These are phyloP conservation scores for Luffia ferchaultella DNA, from an alignment of 2,888 invertebrate genomes.

Conservation along the genomic window DNA sequence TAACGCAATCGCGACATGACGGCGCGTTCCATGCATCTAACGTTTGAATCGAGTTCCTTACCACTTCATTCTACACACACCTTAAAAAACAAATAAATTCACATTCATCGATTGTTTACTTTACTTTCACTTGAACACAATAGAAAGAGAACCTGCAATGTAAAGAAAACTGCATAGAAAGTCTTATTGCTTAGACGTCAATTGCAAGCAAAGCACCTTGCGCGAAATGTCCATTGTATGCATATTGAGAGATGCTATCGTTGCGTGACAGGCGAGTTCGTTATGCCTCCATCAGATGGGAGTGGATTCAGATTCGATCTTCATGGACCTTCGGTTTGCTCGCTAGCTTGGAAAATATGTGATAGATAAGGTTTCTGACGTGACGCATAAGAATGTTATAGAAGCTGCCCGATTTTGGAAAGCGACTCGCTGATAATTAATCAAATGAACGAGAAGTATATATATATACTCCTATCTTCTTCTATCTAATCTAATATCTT, in stretches of 20 bases:
- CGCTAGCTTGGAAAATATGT: conserved; percentile 10
- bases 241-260: conserved; percentile 18
- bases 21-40: background rate
- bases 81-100: background rate
- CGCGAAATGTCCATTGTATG: conserved; percentile 26
- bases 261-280: background rate
- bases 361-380: conserved; percentile 11
- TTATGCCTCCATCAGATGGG: background rate
- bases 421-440: no score
- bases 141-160: no score
- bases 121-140: no score
- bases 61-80: background rate
- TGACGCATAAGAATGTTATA: conserved; percentile 8
- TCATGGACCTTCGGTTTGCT: background rate
- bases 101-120: no score
- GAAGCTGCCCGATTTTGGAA: no score
- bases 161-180: no score
- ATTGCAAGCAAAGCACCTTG: background rate
- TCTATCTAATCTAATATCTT: no score
- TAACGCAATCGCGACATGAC: background rate
- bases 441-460: no score
- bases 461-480: no score
- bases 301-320: background rate
- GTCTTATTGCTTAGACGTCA: no score
- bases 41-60: background rate